These are phyloP conservation scores for Eilema griseolum DNA, from an alignment of 2,888 invertebrate genomes.

Conservation along the genomic window DNA sequence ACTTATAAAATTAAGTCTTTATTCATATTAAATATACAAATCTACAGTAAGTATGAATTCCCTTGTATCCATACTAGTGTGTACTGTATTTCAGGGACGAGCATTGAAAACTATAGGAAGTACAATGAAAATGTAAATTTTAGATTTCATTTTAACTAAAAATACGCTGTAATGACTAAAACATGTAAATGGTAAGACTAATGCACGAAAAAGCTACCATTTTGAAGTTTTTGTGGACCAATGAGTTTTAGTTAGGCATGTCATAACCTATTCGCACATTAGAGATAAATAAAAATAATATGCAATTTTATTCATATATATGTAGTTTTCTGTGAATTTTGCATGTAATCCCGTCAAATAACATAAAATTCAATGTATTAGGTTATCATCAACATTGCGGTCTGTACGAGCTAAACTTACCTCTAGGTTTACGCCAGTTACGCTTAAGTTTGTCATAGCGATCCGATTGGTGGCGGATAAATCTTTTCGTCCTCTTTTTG, in stretches of 20 bases:
- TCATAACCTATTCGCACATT: constrained; percentile 30
- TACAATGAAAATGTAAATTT: too few relatives aligned
- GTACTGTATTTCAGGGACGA: too few relatives aligned
- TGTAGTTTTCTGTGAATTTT: not conserved
- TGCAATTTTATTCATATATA: not conserved
- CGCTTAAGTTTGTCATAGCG: constrained; percentile 98
- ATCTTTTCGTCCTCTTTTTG: constrained; percentile 99
- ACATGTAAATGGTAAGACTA: not conserved
- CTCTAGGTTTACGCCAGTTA: constrained; percentile 99
- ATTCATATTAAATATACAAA: too few relatives aligned
- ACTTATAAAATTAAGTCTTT: too few relatives aligned
- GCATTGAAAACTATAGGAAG: not conserved
- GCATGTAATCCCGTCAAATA: not conserved
- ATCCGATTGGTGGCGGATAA: constrained; percentile 99
- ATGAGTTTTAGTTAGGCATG: constrained; percentile 3
- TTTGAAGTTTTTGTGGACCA: not conserved
- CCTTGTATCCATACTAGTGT: too few relatives aligned
- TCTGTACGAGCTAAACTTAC: constrained; percentile 62
- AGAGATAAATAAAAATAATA: not conserved
- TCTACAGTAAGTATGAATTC: too few relatives aligned
- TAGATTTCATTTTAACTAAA: not conserved
- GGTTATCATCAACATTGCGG: constrained; percentile 31
- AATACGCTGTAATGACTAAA: not conserved
- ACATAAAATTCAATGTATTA: constrained; percentile 17
- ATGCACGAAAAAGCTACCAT: not conserved